Conservation (phyloP, 2,888 invertebrate genomes). For the Gastrophysa polygoni region DNA sequence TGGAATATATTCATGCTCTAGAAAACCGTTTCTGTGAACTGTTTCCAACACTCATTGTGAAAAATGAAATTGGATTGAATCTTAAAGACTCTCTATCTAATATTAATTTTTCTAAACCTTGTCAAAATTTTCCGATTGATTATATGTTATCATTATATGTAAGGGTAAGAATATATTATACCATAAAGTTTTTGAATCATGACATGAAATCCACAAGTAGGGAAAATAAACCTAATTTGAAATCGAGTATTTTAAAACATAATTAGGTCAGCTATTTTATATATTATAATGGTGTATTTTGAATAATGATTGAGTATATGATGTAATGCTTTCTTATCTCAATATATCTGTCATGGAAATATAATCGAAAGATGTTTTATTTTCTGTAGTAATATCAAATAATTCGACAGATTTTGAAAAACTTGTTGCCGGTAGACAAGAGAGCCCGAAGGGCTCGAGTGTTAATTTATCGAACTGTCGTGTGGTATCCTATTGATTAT, state of each 20-base stretch:
- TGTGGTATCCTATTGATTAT: too few relatives aligned
- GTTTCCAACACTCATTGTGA: background rate
- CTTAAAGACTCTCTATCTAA: background rate
- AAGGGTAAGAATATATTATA: conserved; percentile 3
- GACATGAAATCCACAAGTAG: background rate
- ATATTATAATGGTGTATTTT: too few relatives aligned
- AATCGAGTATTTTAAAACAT: background rate
- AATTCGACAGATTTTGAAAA: too few relatives aligned
- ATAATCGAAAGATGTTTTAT: too few relatives aligned
- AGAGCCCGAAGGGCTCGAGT: too few relatives aligned
- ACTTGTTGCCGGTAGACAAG: too few relatives aligned
- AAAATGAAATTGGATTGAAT: background rate
- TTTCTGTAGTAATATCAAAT: too few relatives aligned
- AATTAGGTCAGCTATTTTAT: background rate
- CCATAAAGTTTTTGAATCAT: background rate
- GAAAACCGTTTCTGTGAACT: conserved; percentile 19
- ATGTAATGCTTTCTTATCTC: too few relatives aligned
- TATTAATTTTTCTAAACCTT: background rate
- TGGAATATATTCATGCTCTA: conserved; percentile 11
- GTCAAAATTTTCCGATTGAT: background rate
- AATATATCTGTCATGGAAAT: too few relatives aligned
- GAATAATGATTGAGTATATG: too few relatives aligned
- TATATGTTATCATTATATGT: background rate
- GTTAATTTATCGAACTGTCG: too few relatives aligned
- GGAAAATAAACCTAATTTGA: background rate